A percentile compares a stretch with the other conserved stretches of the same genome.
These are phyloP conservation scores for Tetragnatha versicolor DNA, from an alignment of 1,140 invertebrate species.

Conservation along the genomic window DNA sequence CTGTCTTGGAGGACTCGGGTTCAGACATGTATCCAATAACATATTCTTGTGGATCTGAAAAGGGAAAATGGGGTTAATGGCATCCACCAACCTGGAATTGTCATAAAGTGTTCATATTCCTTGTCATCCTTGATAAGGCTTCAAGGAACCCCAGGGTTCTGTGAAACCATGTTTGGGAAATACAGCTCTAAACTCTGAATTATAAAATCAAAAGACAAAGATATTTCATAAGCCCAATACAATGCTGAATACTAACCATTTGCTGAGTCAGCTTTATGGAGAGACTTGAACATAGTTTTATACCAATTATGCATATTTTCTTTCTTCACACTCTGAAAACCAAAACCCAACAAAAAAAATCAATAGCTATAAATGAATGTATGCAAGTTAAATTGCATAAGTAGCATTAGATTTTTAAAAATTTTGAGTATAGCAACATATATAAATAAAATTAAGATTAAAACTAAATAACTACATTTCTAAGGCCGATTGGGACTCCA, in stretches of 20 bases:
- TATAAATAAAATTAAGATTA: not conserved
- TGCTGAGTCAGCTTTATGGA: constrained; percentile 71
- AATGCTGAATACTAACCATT: too few relatives aligned
- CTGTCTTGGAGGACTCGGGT: constrained; percentile 35
- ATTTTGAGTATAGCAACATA: too few relatives aligned
- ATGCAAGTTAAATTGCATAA: not conserved
- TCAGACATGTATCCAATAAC: constrained; percentile 48
- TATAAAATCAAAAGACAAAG: too few relatives aligned
- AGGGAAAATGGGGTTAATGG: not conserved
- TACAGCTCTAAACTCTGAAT: too few relatives aligned
- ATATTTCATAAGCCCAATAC: too few relatives aligned
- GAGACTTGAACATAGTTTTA: constrained; percentile 94
- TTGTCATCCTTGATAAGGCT: too few relatives aligned
- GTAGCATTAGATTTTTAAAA: not conserved
- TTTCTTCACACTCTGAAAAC: constrained; percentile 62
- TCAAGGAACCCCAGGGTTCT: too few relatives aligned
- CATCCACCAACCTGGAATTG: too few relatives aligned
- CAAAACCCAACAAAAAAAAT: not conserved
- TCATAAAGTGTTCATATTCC: too few relatives aligned
- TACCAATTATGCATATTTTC: constrained; percentile 93
- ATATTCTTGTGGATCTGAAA: constrained; percentile 25
- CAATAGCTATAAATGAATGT: not conserved
- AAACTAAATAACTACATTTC: constrained; percentile 77
- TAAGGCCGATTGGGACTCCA: constrained; percentile 86
- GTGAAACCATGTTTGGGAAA: too few relatives aligned